Evolutionary conservation across 2,888 invertebrate species (phyloP), one percentile per base, ranked within the genome.

Genomic region (Athetis lepigone): DNA sequence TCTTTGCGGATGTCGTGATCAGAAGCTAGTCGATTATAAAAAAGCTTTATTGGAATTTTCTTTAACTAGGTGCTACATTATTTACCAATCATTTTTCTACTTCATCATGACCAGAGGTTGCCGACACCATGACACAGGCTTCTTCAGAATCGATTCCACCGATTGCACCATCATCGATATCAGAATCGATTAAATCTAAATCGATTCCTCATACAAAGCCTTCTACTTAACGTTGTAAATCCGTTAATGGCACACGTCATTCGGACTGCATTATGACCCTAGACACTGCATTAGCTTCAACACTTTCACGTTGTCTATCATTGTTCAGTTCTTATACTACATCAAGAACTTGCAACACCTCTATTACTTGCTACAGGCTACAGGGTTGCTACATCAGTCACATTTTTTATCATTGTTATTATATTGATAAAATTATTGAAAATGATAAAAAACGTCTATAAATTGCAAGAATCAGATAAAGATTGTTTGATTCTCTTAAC

Each of bases 301-400:
- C 62, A 75, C 77, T 79, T 77, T 79, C 82, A 84, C 88, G 85
- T 86, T 88, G 85, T 82, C 83, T 71, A 77, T 81, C 67, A 68
- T 80, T 68, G 74, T 83, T 86, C 69, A 74, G 77, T 79, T 84
- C 77, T 81, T 81, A 75, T 75, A 73, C 71, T 66, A 78, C 73
- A 72, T 76, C 73, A 72, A 72, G 75, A 75, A 75, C 72, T 71
- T 70, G 56, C 69, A 77, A 80, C 75, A 80, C 75, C 75, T 79
- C 60, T 74, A 56, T 59, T 65, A 75, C 71, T 25, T 50, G 36
- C 16, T 49, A 42, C 11, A 72, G 47, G 36, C 16, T 49, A 42
- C 11, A 72, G 47, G 65, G 65, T 65, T 72, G 37, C 11, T 19
- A 33, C 33, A 49, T 29, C 8, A 18, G 33, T 9, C 29, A 25